Evolutionary conservation across 1,140 invertebrate genomes (phyloP), one percentile per base, ranked within the genome.

Genomic region (Nymphalis io): DNA sequence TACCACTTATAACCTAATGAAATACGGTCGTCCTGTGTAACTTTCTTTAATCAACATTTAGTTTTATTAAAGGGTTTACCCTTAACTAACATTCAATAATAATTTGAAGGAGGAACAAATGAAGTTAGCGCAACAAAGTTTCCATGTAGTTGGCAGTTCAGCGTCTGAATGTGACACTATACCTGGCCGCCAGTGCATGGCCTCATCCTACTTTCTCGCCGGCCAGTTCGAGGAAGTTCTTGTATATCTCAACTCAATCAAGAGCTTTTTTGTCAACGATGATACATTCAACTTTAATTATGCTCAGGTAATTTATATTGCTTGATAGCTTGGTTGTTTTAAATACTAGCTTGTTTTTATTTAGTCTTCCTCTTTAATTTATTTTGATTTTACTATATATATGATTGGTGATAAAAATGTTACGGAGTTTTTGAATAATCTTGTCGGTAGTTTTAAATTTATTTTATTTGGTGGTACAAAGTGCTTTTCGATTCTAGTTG

Each of bases 231-330:
- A 99, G 78, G 98, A 99, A 92, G 98, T 99, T 48, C 93, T 98
- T 10, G 94, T 99, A 11, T 99, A 99, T 85, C 94, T 99, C 64
- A 98, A 98, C 87, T 99, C 98, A 2, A 99, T 99, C 75, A 98
- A 99, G 89, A 98, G 97, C 70, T 99, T 93, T 75, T 99, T 98
- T 80, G 96, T 97, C 75, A 98, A 96, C 92, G 98, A 99, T 88
- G 98, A 99, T 81, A 95, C 95, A 0, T 99, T 99, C 84, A 99
- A 99, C 87, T 99, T 98, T 78, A 99, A 99, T 89, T 99, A 98
- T 86, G 98, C 96, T 8, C 98, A 98, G 92, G 94, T 90, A 70
- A 64, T 18, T 44, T 13, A 44, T 13, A 1, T 44, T 51, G 16
- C 6, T 18, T 16, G 44, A 16, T 16, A 18, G 16, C 16, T 46